Conservation (phyloP, 2,113 vertebrate species). For the Brachypodius melanocephalos region DNA sequence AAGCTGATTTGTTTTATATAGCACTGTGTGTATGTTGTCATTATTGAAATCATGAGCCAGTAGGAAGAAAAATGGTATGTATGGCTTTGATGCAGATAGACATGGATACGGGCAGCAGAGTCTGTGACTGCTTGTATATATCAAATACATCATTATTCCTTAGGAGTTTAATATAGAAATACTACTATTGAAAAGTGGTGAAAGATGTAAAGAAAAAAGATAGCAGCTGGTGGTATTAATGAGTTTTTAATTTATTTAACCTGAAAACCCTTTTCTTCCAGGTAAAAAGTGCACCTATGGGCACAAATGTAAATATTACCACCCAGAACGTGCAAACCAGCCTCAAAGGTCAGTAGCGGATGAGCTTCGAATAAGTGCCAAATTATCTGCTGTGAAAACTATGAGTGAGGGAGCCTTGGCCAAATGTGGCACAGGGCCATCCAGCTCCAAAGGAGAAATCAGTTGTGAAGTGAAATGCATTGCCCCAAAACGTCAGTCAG, state of each 20-base stretch:
- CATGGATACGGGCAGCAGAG: background rate
- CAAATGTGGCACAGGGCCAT: constrained; percentile 83
- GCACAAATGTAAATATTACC: constrained; percentile 99
- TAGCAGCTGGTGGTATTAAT: background rate
- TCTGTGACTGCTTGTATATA: background rate
- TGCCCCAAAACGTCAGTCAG: constrained; percentile 94
- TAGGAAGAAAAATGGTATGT: background rate
- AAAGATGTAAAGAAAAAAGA: background rate
- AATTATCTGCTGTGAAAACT: constrained; percentile 95
- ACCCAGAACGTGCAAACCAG: constrained; percentile 96
- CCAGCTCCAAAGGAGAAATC: constrained; percentile 81
- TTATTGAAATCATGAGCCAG: background rate
- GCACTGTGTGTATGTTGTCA: background rate
- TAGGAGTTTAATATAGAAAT: background rate
- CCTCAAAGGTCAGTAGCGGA: constrained; percentile 94
- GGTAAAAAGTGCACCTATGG: constrained; percentile 99
- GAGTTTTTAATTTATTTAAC: constrained; percentile 17
- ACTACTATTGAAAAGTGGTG: background rate
- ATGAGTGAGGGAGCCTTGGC: constrained; percentile 94
- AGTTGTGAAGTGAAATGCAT: constrained; percentile 89
- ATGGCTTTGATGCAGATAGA: background rate
- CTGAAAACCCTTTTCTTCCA: constrained; percentile 62
- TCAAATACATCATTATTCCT: background rate
- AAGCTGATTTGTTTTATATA: background rate
- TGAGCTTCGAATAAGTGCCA: constrained; percentile 97